Evolutionary conservation across 2,113 vertebrate genomes (phyloP).

Genomic region (Mormyrus iriodes): DNA sequence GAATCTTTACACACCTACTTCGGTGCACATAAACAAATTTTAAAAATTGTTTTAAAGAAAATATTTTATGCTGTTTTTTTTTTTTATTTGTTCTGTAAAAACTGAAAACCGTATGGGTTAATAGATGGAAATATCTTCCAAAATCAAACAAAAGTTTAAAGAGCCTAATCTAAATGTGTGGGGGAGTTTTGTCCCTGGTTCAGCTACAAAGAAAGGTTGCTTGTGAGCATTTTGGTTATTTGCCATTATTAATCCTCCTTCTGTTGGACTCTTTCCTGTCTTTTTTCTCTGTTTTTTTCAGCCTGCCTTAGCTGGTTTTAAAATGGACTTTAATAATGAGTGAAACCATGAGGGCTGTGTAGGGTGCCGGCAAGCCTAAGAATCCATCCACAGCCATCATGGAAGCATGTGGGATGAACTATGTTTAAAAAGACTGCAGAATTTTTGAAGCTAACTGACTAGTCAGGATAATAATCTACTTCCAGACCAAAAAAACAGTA

Average conservation of each 20-base stretch:
- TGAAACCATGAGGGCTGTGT: neutral
- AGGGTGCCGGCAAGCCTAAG: neutral
- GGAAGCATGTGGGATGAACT: neutral
- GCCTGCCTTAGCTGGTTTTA: neutral
- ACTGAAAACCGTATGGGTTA: neutral
- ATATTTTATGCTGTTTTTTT: neutral
- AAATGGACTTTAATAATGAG: neutral
- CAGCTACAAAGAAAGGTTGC: neutral
- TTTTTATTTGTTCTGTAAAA: neutral
- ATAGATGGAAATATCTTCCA: neutral
- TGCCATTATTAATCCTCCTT: neutral
- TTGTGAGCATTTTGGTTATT: neutral
- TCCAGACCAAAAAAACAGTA: neutral
- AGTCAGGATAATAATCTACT: neutral
- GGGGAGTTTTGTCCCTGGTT: neutral
- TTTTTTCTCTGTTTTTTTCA: conserved; percentile 18
- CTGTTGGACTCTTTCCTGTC: neutral
- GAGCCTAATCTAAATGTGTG: neutral
- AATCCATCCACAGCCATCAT: neutral
- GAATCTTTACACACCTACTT: neutral
- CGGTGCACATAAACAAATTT: neutral
- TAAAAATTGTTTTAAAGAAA: neutral
- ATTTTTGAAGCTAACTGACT: neutral
- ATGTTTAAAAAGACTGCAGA: neutral
- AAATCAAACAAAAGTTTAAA: neutral